A percentile compares a stretch with the other conserved stretches of the same genome.
phyloP scores from a whole-genome alignment of 2,797 vertebrate species.

The Acrossocheilus fasciatus region DNA sequence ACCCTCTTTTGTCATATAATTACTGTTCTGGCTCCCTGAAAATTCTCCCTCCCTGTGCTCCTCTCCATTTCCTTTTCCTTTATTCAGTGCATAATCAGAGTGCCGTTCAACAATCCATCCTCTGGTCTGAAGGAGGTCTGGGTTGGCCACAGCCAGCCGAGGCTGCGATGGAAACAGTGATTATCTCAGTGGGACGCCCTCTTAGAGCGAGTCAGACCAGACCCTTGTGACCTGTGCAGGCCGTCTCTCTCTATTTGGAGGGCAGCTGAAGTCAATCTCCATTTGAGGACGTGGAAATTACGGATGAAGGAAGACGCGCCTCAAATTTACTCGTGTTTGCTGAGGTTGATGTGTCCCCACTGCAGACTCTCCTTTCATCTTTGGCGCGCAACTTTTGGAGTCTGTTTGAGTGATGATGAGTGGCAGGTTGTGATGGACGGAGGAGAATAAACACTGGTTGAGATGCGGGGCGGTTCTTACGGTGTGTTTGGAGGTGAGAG shows the following conservation, averaged over 20 bases:
- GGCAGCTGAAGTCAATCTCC: conserved; percentile 46
- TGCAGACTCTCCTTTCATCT: neutral
- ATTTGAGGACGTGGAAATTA: conserved; percentile 51
- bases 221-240: conserved; percentile 38
- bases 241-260: conserved; percentile 19
- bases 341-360: neutral
- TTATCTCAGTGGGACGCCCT: conserved; percentile 70
- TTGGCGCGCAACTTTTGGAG: neutral
- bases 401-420: conserved; percentile 19
- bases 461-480: conserved; percentile 11
- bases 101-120: conserved; percentile 33
- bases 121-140: conserved; percentile 38
- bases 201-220: conserved; percentile 59
- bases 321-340: neutral
- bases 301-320: neutral
- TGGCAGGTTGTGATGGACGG: conserved; percentile 17
- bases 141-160: conserved; percentile 32
- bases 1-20: neutral
- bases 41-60: neutral
- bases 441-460: conserved; percentile 29
- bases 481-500: conserved; percentile 27
- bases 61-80: neutral
- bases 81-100: conserved; percentile 10
- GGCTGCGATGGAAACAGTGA: conserved; percentile 66
- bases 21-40: neutral